phyloP scores from a whole-genome alignment of 1,140 invertebrate species.

The Ditylenchus dipsaci region DNA sequence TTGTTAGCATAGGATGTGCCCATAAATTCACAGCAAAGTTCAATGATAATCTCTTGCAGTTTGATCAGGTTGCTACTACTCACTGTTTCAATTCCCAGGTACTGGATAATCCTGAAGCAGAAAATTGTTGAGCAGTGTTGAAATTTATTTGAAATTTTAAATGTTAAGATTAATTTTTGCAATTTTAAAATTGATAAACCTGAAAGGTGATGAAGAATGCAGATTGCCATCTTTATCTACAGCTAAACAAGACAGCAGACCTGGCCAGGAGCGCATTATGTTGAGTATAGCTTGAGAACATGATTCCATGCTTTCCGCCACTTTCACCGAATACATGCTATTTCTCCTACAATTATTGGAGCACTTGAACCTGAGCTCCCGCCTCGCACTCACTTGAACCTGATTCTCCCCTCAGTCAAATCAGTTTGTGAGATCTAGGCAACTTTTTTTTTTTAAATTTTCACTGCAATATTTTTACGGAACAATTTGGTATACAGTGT shows the following conservation, averaged over 20 bases:
- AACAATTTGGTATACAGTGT: too few relatives aligned
- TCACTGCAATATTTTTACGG: too few relatives aligned
- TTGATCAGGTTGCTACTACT: constrained; percentile 16
- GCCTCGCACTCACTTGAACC: too few relatives aligned
- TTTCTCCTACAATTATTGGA: background rate
- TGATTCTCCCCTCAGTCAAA: too few relatives aligned
- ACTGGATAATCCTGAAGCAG: constrained; percentile 17
- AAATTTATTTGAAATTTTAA: background rate
- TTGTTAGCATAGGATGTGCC: constrained; percentile 19
- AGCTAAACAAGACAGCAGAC: constrained; percentile 22
- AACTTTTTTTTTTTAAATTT: too few relatives aligned
- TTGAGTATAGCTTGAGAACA: constrained; percentile 18
- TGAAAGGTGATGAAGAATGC: constrained; percentile 21
- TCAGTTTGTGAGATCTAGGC: too few relatives aligned
- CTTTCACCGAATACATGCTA: background rate
- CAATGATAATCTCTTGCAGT: constrained; percentile 30
- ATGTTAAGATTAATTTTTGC: background rate
- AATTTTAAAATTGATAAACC: constrained; percentile 11
- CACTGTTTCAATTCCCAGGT: constrained; percentile 10
- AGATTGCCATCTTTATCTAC: constrained; percentile 3
- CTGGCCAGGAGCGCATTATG: constrained; percentile 31
- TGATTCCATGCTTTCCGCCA: constrained; percentile 15
- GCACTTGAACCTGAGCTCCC: too few relatives aligned
- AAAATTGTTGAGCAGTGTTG: background rate
- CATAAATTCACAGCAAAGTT: constrained; percentile 37